These are phyloP conservation scores for Melanchra persicariae DNA, from an alignment of 2,888 invertebrate species.

Conservation along the genomic window DNA sequence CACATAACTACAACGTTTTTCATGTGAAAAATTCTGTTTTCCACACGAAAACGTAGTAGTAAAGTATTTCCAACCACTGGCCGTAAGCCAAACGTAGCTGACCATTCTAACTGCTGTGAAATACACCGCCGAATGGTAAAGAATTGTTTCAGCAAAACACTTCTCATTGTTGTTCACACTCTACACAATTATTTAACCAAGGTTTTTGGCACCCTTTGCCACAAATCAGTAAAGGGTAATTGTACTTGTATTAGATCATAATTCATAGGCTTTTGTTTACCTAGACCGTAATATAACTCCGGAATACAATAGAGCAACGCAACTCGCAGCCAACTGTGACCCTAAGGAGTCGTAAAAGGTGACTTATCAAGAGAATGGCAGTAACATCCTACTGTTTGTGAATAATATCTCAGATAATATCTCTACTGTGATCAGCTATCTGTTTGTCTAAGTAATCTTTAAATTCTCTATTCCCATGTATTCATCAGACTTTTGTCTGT, in stretches of 20 bases:
- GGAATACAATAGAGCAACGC: conserved; percentile 28
- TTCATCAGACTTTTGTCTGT: not conserved
- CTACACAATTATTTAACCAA: not conserved
- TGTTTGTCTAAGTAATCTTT: not conserved
- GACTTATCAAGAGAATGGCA: conserved; percentile 21
- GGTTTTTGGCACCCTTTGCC: not conserved
- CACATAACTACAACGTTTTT: not conserved
- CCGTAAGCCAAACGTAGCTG: too few relatives aligned
- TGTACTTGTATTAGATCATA: conserved; percentile 13
- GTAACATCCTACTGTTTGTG: conserved; percentile 5
- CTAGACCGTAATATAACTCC: conserved; percentile 31
- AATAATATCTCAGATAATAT: conserved; percentile 10
- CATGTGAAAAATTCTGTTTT: not conserved
- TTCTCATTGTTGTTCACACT: conserved; percentile 1
- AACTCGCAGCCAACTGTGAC: conserved; percentile 19
- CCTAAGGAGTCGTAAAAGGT: conserved; percentile 33
- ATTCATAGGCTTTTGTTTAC: conserved; percentile 39
- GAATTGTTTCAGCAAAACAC: not conserved
- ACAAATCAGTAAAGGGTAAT: conserved; percentile 28
- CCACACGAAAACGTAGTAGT: conserved; percentile 15
- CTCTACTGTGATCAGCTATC: not conserved
- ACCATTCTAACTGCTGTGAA: too few relatives aligned
- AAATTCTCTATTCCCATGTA: not conserved
- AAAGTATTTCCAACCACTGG: conserved; percentile 30
- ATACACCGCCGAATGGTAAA: too few relatives aligned